Base-by-base conservation (phyloP, 1,140 invertebrate species). In the Amyelois transitella region DNA sequence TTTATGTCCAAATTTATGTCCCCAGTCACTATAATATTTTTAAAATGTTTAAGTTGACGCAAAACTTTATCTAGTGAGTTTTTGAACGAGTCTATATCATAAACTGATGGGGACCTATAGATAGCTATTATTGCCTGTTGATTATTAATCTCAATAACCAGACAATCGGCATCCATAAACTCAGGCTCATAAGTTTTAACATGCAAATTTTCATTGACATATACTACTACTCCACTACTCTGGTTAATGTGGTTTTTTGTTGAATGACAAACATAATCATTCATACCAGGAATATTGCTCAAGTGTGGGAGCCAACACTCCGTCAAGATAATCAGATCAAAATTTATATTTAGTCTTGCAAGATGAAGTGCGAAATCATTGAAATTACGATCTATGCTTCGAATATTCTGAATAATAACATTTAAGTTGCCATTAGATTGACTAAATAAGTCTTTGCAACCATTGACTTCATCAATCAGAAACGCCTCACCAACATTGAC, bases 1-100 rank as follows among this genome's bases (percentile, higher is more conserved):
- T 50, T 55, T 12, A 55, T 50, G 38, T 55, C 53, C 17, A 55
- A 43, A 24, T 55, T 55, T 6, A 55, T n/a, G 38, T 55, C 53
- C 5, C 53, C 45, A 7, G 24, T 21, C 0, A 55, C 44, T 1
- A 50, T 8, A 38, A 55, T 5, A 43, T 55, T 55, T 24, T 55
- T 49, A 8, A 48, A 28, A n/a, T 55, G 1, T 22, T 17, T 32
- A 20, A 55, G 24, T 14, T 14, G 8, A 49, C 21, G 5, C 8
- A 55, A 22, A 17, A 38, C 19, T 7, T 22, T 1, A 19, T 44
- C 43, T 10, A 54, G n/a, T 7, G 20, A 45, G 7, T 12, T 6
- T 17, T 22, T 18, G 18, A 54, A 54, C 3, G 8, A 5, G 21
- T 47, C 43, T 19, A 47, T 47, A 14, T 25, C 18, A 1, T 12